A percentile compares a stretch with the other conserved stretches of the same genome.
Conservation (phyloP, 2,113 vertebrate species). For the Amblyornis subalaris region DNA sequence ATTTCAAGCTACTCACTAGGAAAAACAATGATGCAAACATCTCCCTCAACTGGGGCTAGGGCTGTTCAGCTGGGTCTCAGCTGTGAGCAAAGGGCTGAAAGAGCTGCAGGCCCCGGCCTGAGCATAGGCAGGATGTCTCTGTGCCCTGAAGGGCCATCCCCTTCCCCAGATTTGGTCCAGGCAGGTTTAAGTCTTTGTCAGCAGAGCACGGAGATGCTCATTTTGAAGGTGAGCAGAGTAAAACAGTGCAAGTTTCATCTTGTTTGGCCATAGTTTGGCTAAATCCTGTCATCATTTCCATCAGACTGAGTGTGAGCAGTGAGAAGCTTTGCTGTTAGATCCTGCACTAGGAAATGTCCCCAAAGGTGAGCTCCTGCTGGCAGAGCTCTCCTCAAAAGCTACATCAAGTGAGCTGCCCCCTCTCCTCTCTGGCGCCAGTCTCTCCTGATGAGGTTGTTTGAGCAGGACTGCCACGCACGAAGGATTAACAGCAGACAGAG, state of each 20-base stretch:
- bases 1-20: not conserved
- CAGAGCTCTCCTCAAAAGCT: not conserved
- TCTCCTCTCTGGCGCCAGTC: not conserved
- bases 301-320: fast-evolving
- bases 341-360: not conserved
- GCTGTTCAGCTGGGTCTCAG: not conserved
- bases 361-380: not conserved
- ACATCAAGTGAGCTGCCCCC: not conserved
- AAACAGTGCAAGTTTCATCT: not conserved
- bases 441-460: not conserved
- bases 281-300: not conserved
- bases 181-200: not conserved
- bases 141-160: not conserved
- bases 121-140: not conserved
- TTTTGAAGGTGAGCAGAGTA: not conserved
- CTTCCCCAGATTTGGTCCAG: not conserved
- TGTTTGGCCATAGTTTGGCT: not conserved
- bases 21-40: not conserved
- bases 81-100: not conserved
- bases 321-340: not conserved
- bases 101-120: not conserved
- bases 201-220: not conserved
- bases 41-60: not conserved
- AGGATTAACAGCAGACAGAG: not conserved
- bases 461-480: not conserved